Conservation (phyloP, 2,888 invertebrate genomes). For the Apodemia duryi region DNA sequence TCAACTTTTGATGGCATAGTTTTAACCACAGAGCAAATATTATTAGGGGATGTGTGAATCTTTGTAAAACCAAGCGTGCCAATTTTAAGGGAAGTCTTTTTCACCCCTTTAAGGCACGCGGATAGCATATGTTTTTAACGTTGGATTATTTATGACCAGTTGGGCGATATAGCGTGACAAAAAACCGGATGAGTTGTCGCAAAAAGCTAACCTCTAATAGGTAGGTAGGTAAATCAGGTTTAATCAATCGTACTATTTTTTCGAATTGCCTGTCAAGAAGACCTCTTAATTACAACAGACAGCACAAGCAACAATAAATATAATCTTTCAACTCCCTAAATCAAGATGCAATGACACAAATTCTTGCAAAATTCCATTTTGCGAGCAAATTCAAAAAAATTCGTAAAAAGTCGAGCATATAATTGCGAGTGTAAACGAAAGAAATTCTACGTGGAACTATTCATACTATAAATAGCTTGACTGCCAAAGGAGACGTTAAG, state of each 20-base stretch:
- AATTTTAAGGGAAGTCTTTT: no score
- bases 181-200: no score
- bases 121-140: no score
- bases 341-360: background rate
- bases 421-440: constrained; percentile 1
- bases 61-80: no score
- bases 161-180: no score
- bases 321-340: background rate
- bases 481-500: background rate
- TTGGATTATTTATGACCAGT: no score
- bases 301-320: background rate
- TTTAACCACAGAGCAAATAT: no score
- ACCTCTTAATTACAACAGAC: background rate
- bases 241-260: background rate
- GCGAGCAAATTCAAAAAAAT: background rate
- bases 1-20: no score
- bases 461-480: constrained; percentile 6
- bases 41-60: no score
- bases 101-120: no score
- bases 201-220: no score
- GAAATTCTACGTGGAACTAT: constrained; percentile 4
- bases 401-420: background rate
- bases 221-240: no score
- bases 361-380: background rate
- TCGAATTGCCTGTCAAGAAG: background rate